Evolutionary conservation across 2,113 vertebrate species (phyloP).

Genomic region (Salvator merianae): DNA sequence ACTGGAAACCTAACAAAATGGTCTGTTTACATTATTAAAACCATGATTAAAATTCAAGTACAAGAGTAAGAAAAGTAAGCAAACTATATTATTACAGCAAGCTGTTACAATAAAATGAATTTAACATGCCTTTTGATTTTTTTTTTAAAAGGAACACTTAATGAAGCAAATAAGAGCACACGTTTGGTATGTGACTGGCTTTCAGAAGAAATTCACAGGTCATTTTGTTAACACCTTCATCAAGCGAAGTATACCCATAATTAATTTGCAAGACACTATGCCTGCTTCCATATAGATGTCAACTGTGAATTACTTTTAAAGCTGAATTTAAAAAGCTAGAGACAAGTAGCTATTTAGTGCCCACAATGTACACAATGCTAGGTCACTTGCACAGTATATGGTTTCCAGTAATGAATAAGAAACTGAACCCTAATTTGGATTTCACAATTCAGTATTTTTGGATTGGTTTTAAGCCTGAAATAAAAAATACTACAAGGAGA

Average conservation of each 20-base stretch:
- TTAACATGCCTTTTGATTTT: conserved; percentile 72
- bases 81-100: conserved; percentile 77
- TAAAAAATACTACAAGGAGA: conserved; percentile 39
- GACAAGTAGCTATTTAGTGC: conserved; percentile 58
- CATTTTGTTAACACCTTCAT: conserved; percentile 53
- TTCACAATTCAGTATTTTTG: conserved; percentile 52
- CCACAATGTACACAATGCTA: conserved; percentile 44
- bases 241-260: conserved; percentile 60
- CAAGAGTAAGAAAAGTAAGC: conserved; percentile 73
- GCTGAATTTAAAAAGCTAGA: conserved; percentile 64
- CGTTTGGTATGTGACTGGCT: conserved; percentile 83
- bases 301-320: conserved; percentile 61
- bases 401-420: conserved; percentile 65
- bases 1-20: conserved; percentile 71
- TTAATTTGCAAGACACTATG: conserved; percentile 65
- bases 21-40: conserved; percentile 78
- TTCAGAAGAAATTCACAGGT: conserved; percentile 70
- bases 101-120: conserved; percentile 78
- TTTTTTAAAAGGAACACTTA: conserved; percentile 87
- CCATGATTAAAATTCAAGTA: conserved; percentile 86
- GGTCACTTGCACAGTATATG: conserved; percentile 51
- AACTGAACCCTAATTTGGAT: conserved; percentile 37
- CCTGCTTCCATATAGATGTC: conserved; percentile 64
- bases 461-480: conserved; percentile 56
- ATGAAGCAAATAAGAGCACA: conserved; percentile 89